phyloP scores from a whole-genome alignment of 1,140 invertebrate genomes.

The Formica selysi region DNA sequence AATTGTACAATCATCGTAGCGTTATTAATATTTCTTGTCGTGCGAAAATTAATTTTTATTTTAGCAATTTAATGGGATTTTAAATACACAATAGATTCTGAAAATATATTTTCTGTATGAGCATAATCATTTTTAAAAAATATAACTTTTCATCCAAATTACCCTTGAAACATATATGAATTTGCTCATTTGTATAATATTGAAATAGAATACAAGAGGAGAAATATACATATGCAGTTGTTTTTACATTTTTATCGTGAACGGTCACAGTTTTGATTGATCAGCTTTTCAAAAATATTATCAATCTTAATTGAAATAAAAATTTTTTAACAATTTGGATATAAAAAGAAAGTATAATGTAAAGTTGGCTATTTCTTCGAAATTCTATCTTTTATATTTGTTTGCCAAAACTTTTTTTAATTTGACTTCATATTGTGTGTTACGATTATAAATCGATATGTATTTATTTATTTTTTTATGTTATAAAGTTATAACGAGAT shows the following conservation, averaged over 20 bases:
- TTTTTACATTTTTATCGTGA: slow-evolving; percentile 34
- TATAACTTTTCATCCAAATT: background rate
- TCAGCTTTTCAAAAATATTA: background rate
- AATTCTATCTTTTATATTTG: no score
- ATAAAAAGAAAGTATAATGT: no score
- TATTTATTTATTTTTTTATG: background rate
- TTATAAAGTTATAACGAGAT: no score
- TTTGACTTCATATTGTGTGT: background rate
- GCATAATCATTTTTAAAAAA: background rate
- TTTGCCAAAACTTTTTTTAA: background rate
- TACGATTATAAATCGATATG: no score
- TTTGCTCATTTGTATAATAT: background rate
- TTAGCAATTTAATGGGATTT: background rate
- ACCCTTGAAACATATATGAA: background rate
- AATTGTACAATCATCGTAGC: background rate
- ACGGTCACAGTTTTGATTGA: background rate
- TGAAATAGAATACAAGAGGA: background rate
- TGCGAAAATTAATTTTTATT: background rate
- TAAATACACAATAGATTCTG: background rate
- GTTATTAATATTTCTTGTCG: background rate
- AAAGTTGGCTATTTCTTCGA: no score
- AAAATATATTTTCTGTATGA: background rate
- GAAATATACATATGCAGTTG: slow-evolving; percentile 20
- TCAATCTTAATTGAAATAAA: no score
- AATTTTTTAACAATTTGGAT: no score